These are phyloP conservation scores for Callionymus lyra DNA, from an alignment of 2,113 vertebrate genomes.

Conservation along the genomic window DNA sequence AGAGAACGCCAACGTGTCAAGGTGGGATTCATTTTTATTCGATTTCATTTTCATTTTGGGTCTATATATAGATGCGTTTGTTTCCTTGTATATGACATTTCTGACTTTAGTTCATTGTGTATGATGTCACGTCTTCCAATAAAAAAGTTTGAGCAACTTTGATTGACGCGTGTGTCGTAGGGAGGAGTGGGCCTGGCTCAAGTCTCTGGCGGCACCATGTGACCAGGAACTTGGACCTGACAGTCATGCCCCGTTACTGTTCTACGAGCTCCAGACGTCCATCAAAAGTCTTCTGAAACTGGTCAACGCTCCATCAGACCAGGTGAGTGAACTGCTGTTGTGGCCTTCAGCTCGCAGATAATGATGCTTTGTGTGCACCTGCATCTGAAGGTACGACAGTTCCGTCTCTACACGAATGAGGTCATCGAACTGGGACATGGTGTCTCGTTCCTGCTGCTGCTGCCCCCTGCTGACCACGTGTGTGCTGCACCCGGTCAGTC, in stretches of 20 bases:
- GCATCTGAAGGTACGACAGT: slow-evolving; percentile 83
- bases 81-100: no score
- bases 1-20: slow-evolving; percentile 87
- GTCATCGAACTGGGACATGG: slow-evolving; percentile 95
- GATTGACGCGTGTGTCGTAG: slow-evolving; percentile 44
- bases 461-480: slow-evolving; percentile 89
- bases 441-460: slow-evolving; percentile 96
- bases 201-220: slow-evolving; percentile 76
- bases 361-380: not conserved
- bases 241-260: slow-evolving; percentile 78
- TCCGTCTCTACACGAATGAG: slow-evolving; percentile 95
- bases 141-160: not conserved
- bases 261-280: slow-evolving; percentile 86
- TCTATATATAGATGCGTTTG: not conserved
- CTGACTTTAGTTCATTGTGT: no score
- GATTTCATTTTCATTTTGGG: not conserved
- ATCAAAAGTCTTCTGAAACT: slow-evolving; percentile 85
- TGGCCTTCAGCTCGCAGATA: not conserved
- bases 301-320: slow-evolving; percentile 87
- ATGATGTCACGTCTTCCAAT: no score
- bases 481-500: slow-evolving; percentile 97
- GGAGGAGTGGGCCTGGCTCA: slow-evolving; percentile 98
- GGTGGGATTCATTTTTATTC: slow-evolving; percentile 47
- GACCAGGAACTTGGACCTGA: slow-evolving; percentile 69
- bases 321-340: slow-evolving; percentile 57